Evolutionary conservation across 2,113 vertebrate genomes (phyloP), one percentile per base, ranked within the genome.

Genomic region (Perca schrenkii): DNA sequence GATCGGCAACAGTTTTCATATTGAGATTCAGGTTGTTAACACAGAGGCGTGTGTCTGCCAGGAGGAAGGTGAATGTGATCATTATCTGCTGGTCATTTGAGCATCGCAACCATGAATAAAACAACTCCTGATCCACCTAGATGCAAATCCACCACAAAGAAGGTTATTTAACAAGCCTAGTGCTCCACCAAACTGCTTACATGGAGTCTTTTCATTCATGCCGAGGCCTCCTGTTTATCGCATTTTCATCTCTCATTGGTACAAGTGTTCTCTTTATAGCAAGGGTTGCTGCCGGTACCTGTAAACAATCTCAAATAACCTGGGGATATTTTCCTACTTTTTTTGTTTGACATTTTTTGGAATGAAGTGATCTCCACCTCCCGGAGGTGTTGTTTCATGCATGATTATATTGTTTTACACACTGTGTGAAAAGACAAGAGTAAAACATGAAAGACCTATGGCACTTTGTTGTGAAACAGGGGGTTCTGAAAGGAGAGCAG

Each of bases 341-440:
- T 77, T 78, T 85, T 87, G 36, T 86, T 83, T 86, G 86, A 90
- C 91, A 90, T 88, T 82, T 90, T 93, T 84, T 57, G 75, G 85
- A 91, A 91, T 80, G 84, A 91, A 92, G 86, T 91, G 92, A 93
- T 94, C 90, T 88, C 80, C 70, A 28, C 91, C 88, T 92, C 93
- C 92, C 90, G 6, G 60, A 91, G 92, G 92, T 91, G 89, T 77
- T 89, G 90, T 94, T 94, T 94, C 90, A 91, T 92, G 93, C 93
- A 90, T 92, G 91, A 94, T 95, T 92, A 92, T 92, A 92, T 93
- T 94, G 91, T 94, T 92, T 94, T 93, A 93, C 88, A 87, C 90
- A 68, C 63, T 81, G 88, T 94, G 88, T 88, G 91, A 89, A 84
- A 85, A 92, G 88, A 91, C 87, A 82, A 87, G 88, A 90, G 91